A percentile compares a stretch with the other conserved stretches of the same genome.
phyloP scores from a whole-genome alignment of 2,888 invertebrate species.

The Drosophila siamana region DNA sequence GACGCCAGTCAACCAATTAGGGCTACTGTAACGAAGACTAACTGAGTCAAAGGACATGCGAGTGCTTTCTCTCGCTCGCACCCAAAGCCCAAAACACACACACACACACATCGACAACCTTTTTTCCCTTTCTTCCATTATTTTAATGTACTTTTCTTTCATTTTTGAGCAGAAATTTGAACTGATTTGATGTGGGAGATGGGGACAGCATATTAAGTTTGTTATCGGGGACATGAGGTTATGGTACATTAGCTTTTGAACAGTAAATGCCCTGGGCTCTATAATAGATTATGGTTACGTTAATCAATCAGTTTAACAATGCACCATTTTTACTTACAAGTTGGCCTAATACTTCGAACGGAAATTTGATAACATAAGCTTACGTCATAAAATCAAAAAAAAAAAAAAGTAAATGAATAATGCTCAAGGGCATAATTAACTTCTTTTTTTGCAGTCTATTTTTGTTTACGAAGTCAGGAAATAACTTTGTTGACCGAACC shows the following conservation, averaged over 20 bases:
- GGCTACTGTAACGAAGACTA: conserved; percentile 56
- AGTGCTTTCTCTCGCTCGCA: conserved; percentile 12
- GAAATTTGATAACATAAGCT: conserved; percentile 30
- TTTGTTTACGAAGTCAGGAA: background rate
- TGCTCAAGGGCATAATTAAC: background rate
- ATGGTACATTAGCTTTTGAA: conserved; percentile 62
- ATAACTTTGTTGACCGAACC: no score
- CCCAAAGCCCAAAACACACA: no score
- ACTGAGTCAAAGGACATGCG: conserved; percentile 49
- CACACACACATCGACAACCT: background rate
- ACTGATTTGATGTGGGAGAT: conserved; percentile 39
- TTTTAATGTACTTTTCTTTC: conserved; percentile 32
- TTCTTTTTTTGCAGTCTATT: background rate
- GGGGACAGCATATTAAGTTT: conserved; percentile 15
- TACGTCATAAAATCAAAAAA: no score
- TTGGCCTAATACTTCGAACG: background rate
- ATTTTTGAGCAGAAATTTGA: conserved; percentile 68
- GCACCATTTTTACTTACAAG: background rate
- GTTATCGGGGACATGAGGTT: conserved; percentile 46
- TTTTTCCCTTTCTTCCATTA: conserved; percentile 3
- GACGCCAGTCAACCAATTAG: conserved; percentile 69
- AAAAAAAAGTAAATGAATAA: background rate
- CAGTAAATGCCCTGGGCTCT: conserved; percentile 12
- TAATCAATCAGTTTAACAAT: conserved; percentile 48
- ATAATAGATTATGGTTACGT: conserved; percentile 16